These are phyloP conservation scores for Nerophis ophidion DNA, from an alignment of 2,113 vertebrate species.

Conservation along the genomic window DNA sequence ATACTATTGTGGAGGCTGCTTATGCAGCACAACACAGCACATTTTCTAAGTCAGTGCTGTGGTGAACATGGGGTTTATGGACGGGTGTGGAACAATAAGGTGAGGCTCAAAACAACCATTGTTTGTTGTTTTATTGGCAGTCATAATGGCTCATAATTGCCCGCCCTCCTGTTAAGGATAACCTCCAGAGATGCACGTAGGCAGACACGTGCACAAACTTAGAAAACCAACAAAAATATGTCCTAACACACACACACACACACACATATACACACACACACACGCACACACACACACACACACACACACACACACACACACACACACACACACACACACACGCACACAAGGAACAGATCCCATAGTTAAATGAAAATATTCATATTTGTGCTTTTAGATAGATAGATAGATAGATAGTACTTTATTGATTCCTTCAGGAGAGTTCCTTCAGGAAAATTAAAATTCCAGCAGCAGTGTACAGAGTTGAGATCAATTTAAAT, in stretches of 20 bases:
- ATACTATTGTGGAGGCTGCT: slow-evolving; percentile 65
- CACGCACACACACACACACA: slow-evolving; percentile 11
- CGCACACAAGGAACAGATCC: slow-evolving; percentile 15
- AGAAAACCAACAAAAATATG: slow-evolving; percentile 53
- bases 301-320: slow-evolving; percentile 53
- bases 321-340: slow-evolving; percentile 16
- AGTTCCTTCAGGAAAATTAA: too few relatives aligned
- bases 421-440: too few relatives aligned
- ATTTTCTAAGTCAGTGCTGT: slow-evolving; percentile 59
- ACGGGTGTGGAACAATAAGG: slow-evolving; percentile 64
- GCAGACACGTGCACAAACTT: slow-evolving; percentile 58
- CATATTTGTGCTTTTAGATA: slow-evolving; percentile 29
- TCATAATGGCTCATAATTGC: slow-evolving; percentile 73
- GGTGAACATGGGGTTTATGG: slow-evolving; percentile 59
- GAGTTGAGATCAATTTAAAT: too few relatives aligned
- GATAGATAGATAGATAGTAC: too few relatives aligned
- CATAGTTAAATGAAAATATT: slow-evolving; percentile 19
- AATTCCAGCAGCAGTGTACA: too few relatives aligned
- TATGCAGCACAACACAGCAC: slow-evolving; percentile 72
- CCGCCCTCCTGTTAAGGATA: slow-evolving; percentile 51
- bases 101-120: slow-evolving; percentile 67
- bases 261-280: slow-evolving; percentile 22
- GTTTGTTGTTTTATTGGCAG: slow-evolving; percentile 72
- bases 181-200: slow-evolving; percentile 44
- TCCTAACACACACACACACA: slow-evolving; percentile 27